Evolutionary conservation across 2,113 vertebrate genomes (phyloP), one percentile per base, ranked within the genome.

Genomic region (Centropus unirufus): DNA sequence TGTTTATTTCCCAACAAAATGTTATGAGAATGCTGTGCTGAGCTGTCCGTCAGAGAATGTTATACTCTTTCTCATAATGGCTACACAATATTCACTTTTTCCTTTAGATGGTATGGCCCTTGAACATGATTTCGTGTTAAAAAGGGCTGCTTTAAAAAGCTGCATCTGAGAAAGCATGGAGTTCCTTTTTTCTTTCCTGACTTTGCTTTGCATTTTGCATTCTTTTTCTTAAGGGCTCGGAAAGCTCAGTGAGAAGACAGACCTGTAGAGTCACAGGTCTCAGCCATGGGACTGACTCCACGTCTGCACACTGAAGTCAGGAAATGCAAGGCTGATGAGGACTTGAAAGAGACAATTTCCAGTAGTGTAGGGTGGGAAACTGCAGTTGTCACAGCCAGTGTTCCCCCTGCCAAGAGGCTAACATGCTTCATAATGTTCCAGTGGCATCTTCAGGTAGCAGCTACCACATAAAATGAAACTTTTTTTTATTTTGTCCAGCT

Each of bases 11-110:
- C 55, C 27, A 58, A 36, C 54, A 51, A 26, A 63, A 46, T 5
- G 2, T 21, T 12, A 17, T 1, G 6, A 57, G 42, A 1, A 1
- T 17, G 12, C 12, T 29, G 42, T 47, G 6, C 36, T 8, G 21
- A 46, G 42, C 67, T 52, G 55, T 40, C 59, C 42, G 12, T 47
- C 62, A 61, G 11, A 36, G 29, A 19, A 32, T 1, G 26, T 27
- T 46, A 8, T 15, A 59, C 42, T 44, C 52, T 16, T 46, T 13
- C 52, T 39, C 49, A 26, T 15, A 2, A 34, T 12, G 46, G 44
- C 23, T 51, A 14, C 19, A 15, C 10, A 36, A 34, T 14, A 9
- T 8, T n/a, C 64, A 42, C 29, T n/a, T 39, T 29, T 58, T 51
- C 42, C 17, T 52, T 36, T 32, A 40, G 30, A 36, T 55, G 39